Evolutionary conservation across 1,140 invertebrate species (phyloP).

Genomic region (Chironomus tepperi): DNA sequence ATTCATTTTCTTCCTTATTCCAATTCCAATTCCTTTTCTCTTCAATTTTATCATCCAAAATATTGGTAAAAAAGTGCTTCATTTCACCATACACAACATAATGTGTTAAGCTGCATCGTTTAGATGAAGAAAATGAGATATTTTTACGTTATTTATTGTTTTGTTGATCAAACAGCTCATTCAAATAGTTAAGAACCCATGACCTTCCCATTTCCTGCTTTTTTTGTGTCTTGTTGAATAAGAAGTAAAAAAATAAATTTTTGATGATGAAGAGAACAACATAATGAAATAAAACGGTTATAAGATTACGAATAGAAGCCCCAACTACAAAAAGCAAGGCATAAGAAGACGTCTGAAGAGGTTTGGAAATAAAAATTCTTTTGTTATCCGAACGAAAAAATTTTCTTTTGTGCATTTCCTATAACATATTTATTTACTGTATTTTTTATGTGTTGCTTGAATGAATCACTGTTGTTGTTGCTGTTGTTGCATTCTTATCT

Average conservation of each 20-base stretch:
- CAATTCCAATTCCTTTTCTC: too few species aligned
- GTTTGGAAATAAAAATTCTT: not conserved
- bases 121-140: not conserved
- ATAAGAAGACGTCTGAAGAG: not conserved
- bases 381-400: not conserved
- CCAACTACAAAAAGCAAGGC: too few species aligned
- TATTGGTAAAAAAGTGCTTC: too few species aligned
- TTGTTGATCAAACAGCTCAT: not conserved
- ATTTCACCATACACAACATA: not conserved
- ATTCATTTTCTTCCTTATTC: too few species aligned
- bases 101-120: conserved; percentile 3
- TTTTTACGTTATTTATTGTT: conserved; percentile 11
- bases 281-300: not conserved
- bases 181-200: not conserved
- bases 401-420: not conserved
- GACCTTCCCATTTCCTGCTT: conserved; percentile 8
- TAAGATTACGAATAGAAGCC: not conserved
- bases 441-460: not conserved
- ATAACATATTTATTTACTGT: too few species aligned
- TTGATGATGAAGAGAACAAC: not conserved
- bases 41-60: too few species aligned
- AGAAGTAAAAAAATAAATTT: not conserved
- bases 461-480: not conserved
- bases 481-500: not conserved
- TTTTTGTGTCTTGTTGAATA: not conserved